Percentiles rank a stretch among this genome's conserved stretches.
Conservation (phyloP, 2,888 invertebrate species). For the Amblyjoppa proteus region DNA sequence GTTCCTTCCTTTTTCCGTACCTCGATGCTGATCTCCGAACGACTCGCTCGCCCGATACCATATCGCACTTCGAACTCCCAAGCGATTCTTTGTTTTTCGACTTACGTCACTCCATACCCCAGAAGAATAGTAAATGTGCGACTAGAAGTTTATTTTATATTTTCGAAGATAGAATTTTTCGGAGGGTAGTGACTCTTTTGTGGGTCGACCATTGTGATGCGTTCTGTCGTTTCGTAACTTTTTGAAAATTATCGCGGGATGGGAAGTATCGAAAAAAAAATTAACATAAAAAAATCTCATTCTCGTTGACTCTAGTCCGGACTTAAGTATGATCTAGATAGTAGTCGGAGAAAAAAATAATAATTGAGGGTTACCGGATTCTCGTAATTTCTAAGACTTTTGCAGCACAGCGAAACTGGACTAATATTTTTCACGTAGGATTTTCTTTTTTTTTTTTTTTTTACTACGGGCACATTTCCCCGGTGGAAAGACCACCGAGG, state of each 20-base stretch:
- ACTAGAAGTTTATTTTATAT: conserved; percentile 16
- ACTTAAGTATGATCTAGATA: neutral
- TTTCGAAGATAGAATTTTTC: conserved; percentile 1
- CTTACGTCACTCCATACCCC: conserved; percentile 19
- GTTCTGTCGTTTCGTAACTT: neutral
- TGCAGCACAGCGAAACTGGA: conserved; percentile 55
- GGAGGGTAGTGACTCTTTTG: conserved; percentile 5
- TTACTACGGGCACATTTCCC: conserved; percentile 63
- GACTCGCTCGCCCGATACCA: conserved; percentile 64
- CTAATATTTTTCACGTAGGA: conserved; percentile 17
- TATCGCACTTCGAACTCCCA: conserved; percentile 64
- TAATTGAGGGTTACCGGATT: conserved; percentile 41
- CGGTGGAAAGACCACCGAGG: conserved; percentile 70
- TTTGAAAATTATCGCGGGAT: neutral
- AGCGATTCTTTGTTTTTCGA: conserved; percentile 39
- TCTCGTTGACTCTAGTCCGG: neutral
- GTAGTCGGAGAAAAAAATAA: conserved; percentile 23
- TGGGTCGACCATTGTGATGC: neutral
- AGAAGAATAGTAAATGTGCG: conserved; percentile 32
- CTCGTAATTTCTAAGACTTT: conserved; percentile 54
- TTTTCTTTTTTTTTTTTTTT: conserved; percentile 24
- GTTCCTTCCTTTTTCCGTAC: conserved; percentile 55
- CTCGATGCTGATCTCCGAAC: conserved; percentile 63
- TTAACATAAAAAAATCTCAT: neutral
- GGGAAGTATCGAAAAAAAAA: neutral